These are phyloP conservation scores for Margarornis squamiger DNA, from an alignment of 2,797 vertebrate species.

Conservation along the genomic window DNA sequence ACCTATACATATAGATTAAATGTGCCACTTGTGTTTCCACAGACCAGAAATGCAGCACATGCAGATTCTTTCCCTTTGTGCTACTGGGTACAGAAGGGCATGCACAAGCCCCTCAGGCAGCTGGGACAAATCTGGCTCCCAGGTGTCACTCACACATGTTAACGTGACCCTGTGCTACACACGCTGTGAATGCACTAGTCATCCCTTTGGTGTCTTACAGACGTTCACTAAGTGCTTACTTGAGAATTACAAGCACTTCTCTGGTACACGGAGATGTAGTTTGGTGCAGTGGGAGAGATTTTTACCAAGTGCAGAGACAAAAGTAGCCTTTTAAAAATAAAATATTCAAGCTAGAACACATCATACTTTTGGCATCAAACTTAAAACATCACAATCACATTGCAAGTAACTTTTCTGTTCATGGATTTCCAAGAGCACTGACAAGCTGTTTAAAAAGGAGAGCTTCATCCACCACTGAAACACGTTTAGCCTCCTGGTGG, in stretches of 20 bases:
- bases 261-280: background rate
- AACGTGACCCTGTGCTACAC: background rate
- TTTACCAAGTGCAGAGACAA: background rate
- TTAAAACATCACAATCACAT: background rate
- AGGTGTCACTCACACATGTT: background rate
- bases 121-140: background rate
- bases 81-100: background rate
- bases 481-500: background rate
- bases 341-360: background rate
- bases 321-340: constrained; percentile 3
- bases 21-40: background rate
- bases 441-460: constrained; percentile 26
- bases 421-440: background rate
- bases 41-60: background rate
- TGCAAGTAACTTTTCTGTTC: background rate
- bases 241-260: background rate
- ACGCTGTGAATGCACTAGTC: background rate
- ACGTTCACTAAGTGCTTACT: background rate
- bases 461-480: background rate
- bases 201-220: rapidly evolving
- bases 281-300: background rate
- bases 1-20: background rate
- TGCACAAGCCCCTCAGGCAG: background rate
- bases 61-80: background rate
- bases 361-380: background rate